phyloP scores from a whole-genome alignment of 2,888 invertebrate species.

The Tethea ocularis region DNA sequence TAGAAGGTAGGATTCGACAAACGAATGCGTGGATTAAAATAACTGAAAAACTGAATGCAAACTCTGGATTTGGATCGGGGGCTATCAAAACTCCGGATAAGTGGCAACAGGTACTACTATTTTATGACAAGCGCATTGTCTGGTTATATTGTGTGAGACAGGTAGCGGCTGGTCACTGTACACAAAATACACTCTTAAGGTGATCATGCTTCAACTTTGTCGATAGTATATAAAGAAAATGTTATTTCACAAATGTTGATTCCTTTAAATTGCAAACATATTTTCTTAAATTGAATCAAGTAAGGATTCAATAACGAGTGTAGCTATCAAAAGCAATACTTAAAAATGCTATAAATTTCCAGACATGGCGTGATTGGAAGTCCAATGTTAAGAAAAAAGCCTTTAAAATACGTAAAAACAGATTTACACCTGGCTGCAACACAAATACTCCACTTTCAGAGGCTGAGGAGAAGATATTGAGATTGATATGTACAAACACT shows the following conservation, averaged over 20 bases:
- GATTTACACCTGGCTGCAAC: slow-evolving; percentile 58
- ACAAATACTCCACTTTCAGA: slow-evolving; percentile 56
- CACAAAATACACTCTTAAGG: no score
- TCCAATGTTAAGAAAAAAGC: slow-evolving; percentile 69
- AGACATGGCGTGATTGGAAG: slow-evolving; percentile 70
- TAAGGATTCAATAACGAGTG: no score
- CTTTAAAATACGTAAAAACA: slow-evolving; percentile 61
- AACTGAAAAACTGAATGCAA: slow-evolving; percentile 63
- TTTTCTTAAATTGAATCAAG: neutral
- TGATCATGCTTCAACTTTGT: no score
- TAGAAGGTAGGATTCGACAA: slow-evolving; percentile 60
- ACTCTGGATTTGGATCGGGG: slow-evolving; percentile 64
- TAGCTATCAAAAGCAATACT: no score
- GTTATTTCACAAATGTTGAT: no score
- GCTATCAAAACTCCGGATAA: slow-evolving; percentile 68
- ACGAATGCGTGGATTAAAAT: slow-evolving; percentile 67
- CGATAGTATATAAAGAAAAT: no score
- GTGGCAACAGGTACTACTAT: slow-evolving; percentile 66
- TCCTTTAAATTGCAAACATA: no score
- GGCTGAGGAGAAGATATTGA: slow-evolving; percentile 59
- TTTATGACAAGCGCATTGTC: no score
- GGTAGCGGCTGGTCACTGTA: no score
- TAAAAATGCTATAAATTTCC: no score
- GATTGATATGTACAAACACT: slow-evolving; percentile 60
- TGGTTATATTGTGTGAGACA: no score